Evolutionary conservation across 2,888 invertebrate genomes (phyloP).

Genomic region (Leptarthrus brevirostris): DNA sequence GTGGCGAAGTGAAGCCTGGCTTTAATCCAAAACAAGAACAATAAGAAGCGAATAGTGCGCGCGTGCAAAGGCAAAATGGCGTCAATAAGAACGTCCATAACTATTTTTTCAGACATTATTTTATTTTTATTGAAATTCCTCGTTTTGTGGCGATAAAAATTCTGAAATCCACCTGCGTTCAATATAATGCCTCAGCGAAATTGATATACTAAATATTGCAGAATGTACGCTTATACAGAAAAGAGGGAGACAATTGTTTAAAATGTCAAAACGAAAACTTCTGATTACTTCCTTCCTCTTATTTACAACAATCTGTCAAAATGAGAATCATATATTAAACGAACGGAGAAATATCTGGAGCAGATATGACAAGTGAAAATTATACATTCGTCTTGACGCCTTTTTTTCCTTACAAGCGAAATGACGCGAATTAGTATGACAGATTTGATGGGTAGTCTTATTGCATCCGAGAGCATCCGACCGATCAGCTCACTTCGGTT

Average conservation of each 20-base stretch:
- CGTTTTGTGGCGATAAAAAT: no score
- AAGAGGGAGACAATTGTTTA: no score
- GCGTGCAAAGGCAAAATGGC: not conserved
- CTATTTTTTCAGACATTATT: not conserved
- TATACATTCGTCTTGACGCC: not conserved
- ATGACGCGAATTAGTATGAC: not conserved
- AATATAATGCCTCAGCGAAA: no score
- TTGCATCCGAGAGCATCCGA: not conserved
- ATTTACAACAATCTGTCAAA: no score
- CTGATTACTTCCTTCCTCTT: no score
- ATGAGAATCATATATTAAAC: no score
- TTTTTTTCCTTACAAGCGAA: not conserved
- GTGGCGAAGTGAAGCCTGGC: slow-evolving; percentile 10
- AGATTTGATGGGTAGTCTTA: not conserved
- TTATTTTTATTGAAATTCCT: no score
- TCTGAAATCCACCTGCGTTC: no score
- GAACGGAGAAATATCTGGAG: not conserved
- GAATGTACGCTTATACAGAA: no score
- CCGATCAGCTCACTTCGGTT: not conserved
- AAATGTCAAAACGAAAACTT: no score
- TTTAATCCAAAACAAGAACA: not conserved
- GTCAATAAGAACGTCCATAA: not conserved
- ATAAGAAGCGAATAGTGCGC: not conserved
- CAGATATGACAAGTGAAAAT: not conserved
- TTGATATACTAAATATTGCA: no score